These are phyloP conservation scores for Vanacampus margaritifer DNA, from an alignment of 2,113 vertebrate genomes.

Conservation along the genomic window DNA sequence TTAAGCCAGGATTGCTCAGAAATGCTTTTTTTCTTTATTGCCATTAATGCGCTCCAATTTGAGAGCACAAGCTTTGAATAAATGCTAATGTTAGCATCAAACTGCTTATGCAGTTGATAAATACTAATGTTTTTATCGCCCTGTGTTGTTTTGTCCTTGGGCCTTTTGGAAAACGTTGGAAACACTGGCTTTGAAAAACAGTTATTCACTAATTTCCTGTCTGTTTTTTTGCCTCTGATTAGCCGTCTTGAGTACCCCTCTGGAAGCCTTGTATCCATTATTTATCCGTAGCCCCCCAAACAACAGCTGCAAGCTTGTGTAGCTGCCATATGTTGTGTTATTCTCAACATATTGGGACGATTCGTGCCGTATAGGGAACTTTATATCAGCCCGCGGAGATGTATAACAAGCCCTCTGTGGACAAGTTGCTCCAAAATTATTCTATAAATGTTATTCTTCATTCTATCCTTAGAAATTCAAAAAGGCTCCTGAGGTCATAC, in stretches of 20 bases:
- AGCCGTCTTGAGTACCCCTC: slow-evolving; percentile 60
- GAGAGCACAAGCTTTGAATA: slow-evolving; percentile 30
- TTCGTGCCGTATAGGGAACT: slow-evolving; percentile 42
- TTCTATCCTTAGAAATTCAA: slow-evolving; percentile 22
- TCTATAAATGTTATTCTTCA: slow-evolving; percentile 25
- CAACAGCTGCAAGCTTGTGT: slow-evolving; percentile 69
- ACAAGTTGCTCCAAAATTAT: slow-evolving; percentile 25
- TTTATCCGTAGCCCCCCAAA: slow-evolving; percentile 64
- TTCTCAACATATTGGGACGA: slow-evolving; percentile 57
- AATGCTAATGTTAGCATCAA: slow-evolving; percentile 51
- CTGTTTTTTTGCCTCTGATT: slow-evolving; percentile 64
- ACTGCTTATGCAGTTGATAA: slow-evolving; percentile 40
- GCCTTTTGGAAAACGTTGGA: slow-evolving; percentile 56
- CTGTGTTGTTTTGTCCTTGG: slow-evolving; percentile 56
- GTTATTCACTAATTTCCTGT: slow-evolving; percentile 63
- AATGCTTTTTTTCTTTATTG: background rate
- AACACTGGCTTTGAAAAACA: slow-evolving; percentile 61
- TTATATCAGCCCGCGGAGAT: slow-evolving; percentile 48
- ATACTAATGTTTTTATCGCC: slow-evolving; percentile 49
- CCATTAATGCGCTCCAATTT: slow-evolving; percentile 15
- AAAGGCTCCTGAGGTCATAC: background rate
- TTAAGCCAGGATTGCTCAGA: background rate
- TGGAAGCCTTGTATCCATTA: slow-evolving; percentile 69
- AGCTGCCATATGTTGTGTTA: slow-evolving; percentile 62
- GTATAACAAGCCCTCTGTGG: slow-evolving; percentile 20